Evolutionary conservation across 2,113 vertebrate species (phyloP).

Genomic region (Platysteira castanea): DNA sequence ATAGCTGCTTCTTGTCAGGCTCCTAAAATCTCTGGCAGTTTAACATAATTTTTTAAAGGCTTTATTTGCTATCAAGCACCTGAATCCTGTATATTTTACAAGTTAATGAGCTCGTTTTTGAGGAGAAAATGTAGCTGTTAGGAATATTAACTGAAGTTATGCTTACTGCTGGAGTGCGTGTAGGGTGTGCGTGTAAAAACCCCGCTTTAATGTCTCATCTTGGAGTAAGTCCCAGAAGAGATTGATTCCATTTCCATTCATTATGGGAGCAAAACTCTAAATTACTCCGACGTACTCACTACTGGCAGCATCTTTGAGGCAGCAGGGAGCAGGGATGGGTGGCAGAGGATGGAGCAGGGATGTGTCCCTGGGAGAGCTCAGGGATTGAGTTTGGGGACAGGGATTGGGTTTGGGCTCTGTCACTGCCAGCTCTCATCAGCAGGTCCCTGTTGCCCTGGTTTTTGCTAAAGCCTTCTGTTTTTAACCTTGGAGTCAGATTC

Average conservation of each 20-base stretch:
- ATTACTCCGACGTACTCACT: neutral
- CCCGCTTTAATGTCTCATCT: neutral
- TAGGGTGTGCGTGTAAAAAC: neutral
- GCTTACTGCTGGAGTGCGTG: neutral
- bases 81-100: slow-evolving; percentile 26
- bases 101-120: slow-evolving; percentile 12
- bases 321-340: neutral
- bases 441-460: too few relatives aligned
- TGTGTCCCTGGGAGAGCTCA: neutral
- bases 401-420: neutral
- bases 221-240: slow-evolving; percentile 44
- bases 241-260: slow-evolving; percentile 42
- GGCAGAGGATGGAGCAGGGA: too few relatives aligned
- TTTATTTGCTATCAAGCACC: slow-evolving; percentile 48
- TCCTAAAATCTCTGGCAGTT: neutral
- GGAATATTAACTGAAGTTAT: neutral
- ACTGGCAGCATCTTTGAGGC: neutral
- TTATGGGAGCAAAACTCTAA: slow-evolving; percentile 18
- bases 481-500: too few relatives aligned
- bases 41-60: slow-evolving; percentile 39
- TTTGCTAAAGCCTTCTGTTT: too few relatives aligned
- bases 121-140: slow-evolving; percentile 21
- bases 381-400: too few relatives aligned
- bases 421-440: neutral
- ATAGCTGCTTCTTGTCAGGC: neutral